Conservation (phyloP, 2,888 invertebrate genomes). For the Drosophila paramelanica region DNA sequence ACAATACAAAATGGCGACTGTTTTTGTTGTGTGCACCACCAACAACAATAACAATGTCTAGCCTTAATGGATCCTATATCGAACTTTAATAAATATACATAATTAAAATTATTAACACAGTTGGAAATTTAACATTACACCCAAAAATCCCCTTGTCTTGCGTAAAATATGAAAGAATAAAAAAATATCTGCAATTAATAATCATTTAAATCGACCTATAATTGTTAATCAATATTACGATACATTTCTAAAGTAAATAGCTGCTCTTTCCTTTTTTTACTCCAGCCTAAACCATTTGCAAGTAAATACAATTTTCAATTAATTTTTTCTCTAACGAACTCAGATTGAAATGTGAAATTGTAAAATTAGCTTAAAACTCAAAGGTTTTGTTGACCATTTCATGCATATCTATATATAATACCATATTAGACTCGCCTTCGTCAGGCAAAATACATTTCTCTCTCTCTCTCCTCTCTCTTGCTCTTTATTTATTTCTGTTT, state of each 20-base stretch:
- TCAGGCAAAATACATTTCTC: neutral
- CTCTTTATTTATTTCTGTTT: neutral
- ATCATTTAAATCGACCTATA: neutral
- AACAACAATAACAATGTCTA: neutral
- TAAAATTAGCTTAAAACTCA: no score
- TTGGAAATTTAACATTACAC: neutral
- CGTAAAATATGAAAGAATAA: neutral
- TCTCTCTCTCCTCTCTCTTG: neutral
- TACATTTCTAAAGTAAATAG: no score
- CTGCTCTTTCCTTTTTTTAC: no score
- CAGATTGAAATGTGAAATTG: no score
- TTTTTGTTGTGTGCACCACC: slow-evolving; percentile 1
- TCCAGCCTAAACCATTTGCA: no score
- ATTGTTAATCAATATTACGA: no score
- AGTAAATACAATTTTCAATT: no score
- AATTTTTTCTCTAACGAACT: no score
- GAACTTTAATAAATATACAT: neutral
- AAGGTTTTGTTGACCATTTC: neutral
- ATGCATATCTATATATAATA: neutral
- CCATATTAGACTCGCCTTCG: neutral
- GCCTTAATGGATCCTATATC: neutral
- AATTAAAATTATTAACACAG: slow-evolving; percentile 2
- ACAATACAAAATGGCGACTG: slow-evolving; percentile 31
- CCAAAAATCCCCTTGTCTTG: neutral
- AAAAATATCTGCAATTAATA: no score